Percentiles rank a stretch among this genome's conserved stretches.
These are phyloP conservation scores for Petrophora chlorosata DNA, from an alignment of 2,888 invertebrate genomes.

Conservation along the genomic window DNA sequence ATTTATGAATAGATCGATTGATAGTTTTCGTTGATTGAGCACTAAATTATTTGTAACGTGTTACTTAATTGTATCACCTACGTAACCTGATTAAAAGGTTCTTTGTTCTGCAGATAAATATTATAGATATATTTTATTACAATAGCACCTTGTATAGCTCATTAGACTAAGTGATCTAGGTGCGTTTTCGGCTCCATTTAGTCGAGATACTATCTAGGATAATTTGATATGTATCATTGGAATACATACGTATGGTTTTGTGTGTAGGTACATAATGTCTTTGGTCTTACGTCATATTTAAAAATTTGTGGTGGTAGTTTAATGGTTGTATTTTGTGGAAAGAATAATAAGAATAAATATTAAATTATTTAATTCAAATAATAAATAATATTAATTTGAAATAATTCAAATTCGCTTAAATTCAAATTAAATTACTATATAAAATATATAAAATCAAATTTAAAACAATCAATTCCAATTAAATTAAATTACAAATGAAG, in stretches of 20 bases:
- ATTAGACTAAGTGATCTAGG: slow-evolving; percentile 27
- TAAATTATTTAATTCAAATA: no score
- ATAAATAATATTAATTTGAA: no score
- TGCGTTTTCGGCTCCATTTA: slow-evolving; percentile 29
- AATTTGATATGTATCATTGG: slow-evolving; percentile 34
- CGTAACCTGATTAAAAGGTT: slow-evolving; percentile 50
- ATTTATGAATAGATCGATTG: slow-evolving; percentile 34
- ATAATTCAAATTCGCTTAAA: no score
- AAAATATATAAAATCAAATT: no score
- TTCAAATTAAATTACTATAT: no score
- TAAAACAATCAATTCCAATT: no score
- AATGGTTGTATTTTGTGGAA: no score
- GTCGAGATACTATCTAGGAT: slow-evolving; percentile 28
- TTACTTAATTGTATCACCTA: slow-evolving; percentile 47
- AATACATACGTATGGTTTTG: slow-evolving; percentile 13
- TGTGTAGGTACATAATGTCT: slow-evolving; percentile 9
- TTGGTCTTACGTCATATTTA: no score
- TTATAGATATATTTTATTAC: slow-evolving; percentile 17
- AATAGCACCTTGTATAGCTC: slow-evolving; percentile 23
- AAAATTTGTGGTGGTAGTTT: no score
- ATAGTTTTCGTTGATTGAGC: slow-evolving; percentile 33
- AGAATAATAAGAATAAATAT: no score
- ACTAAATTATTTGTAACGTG: slow-evolving; percentile 38
- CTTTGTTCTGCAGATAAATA: slow-evolving; percentile 53
- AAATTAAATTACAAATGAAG: no score